These are phyloP conservation scores for Chelonia mydas DNA, from an alignment of 2,797 vertebrate species.

Conservation along the genomic window DNA sequence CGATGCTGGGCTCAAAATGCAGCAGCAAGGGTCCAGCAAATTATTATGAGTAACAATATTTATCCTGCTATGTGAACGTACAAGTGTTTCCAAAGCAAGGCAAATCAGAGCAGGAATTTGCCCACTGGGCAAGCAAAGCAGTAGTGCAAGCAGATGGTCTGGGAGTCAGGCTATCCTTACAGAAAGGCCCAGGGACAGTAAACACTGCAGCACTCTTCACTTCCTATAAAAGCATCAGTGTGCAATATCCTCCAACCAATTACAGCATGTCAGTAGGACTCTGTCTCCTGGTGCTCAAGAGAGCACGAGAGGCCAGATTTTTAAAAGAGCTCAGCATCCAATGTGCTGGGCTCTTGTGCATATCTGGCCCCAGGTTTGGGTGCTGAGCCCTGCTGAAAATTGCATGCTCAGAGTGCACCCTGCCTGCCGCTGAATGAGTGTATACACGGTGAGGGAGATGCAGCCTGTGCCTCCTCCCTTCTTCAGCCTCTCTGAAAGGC, in stretches of 20 bases:
- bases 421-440: not conserved
- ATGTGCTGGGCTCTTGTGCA: not conserved
- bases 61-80: not conserved
- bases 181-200: not conserved
- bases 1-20: not conserved
- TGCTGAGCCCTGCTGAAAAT: not conserved
- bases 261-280: too few species aligned
- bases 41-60: not conserved
- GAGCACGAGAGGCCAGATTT: too few species aligned
- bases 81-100: not conserved
- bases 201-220: not conserved
- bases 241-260: not conserved
- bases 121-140: not conserved
- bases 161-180: not conserved
- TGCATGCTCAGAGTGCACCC: too few species aligned
- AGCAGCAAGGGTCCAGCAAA: not conserved
- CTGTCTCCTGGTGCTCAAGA: too few species aligned
- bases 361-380: not conserved
- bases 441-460: not conserved
- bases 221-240: not conserved
- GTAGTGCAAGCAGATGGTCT: not conserved
- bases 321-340: not conserved
- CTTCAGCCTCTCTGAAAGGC: not conserved
- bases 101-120: too few species aligned
- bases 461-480: not conserved